phyloP scores from a whole-genome alignment of 1,140 invertebrate genomes.

The Saxidomus purpurata region DNA sequence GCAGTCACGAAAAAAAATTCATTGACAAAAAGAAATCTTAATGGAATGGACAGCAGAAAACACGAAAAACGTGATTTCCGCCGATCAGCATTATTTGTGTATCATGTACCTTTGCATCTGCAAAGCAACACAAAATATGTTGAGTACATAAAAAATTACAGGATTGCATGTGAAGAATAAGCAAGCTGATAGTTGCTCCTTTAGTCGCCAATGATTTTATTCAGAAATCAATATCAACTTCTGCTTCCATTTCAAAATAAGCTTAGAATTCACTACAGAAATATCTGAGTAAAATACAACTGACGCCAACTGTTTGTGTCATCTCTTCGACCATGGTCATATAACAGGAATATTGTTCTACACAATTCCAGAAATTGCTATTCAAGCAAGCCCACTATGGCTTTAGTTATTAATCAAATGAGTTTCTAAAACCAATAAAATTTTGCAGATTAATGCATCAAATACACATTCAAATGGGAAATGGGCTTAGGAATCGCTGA shows the following conservation, averaged over 20 bases:
- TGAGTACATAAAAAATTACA: constrained; percentile 11
- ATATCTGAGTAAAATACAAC: neutral
- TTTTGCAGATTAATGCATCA: constrained; percentile 22
- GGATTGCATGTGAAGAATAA: neutral
- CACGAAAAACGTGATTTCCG: too few relatives aligned
- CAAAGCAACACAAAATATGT: too few relatives aligned
- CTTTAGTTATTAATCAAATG: constrained; percentile 32
- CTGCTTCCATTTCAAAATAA: constrained; percentile 5
- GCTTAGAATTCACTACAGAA: neutral
- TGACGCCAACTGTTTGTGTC: neutral
- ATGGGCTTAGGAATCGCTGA: neutral
- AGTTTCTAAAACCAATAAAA: constrained; percentile 28
- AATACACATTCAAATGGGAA: constrained; percentile 4
- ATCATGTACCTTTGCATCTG: too few relatives aligned
- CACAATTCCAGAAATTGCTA: neutral
- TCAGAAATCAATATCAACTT: constrained; percentile 16
- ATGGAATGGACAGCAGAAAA: too few relatives aligned
- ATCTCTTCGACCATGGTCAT: neutral
- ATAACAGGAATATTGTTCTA: constrained; percentile 2
- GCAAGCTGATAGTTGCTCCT: constrained; percentile 5
- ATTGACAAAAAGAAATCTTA: too few relatives aligned
- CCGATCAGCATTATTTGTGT: too few relatives aligned
- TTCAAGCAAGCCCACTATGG: neutral
- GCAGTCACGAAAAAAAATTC: too few relatives aligned
- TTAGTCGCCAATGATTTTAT: constrained; percentile 33